Conservation (phyloP, 2,888 invertebrate species). For the Amblyteles armatorius region DNA sequence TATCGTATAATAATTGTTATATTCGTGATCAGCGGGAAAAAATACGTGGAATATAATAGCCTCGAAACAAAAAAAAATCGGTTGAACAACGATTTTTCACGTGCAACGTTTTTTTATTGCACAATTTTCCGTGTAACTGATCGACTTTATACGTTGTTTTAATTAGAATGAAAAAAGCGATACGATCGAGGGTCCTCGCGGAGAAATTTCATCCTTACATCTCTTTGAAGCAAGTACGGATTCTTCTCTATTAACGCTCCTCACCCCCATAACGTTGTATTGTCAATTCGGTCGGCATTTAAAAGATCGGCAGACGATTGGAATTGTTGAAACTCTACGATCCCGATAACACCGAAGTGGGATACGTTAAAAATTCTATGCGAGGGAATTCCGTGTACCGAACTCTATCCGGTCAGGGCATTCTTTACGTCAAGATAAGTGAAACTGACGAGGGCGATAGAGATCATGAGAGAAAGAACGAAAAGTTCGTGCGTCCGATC, state of each 20-base stretch:
- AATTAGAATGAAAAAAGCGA: conserved; percentile 60
- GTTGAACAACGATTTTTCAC: no score
- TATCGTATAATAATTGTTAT: not conserved
- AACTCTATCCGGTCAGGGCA: conserved; percentile 58
- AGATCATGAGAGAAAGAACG: conserved; percentile 31
- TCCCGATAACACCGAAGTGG: conserved; percentile 48
- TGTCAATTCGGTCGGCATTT: not conserved
- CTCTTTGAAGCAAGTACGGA: conserved; percentile 46
- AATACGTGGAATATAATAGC: no score
- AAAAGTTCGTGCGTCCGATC: conserved; percentile 42
- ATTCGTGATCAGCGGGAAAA: no score
- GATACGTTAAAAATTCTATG: conserved; percentile 50
- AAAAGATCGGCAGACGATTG: conserved; percentile 53
- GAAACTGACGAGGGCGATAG: conserved; percentile 49
- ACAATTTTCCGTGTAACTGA: not conserved
- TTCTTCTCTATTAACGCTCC: not conserved
- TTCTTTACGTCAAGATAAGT: conserved; percentile 64
- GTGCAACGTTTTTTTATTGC: not conserved
- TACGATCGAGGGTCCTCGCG: conserved; percentile 51
- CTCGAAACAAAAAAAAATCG: no score
- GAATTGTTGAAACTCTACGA: conserved; percentile 59
- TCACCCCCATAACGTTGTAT: not conserved
- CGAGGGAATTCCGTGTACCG: conserved; percentile 42
- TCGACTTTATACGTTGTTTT: not conserved
- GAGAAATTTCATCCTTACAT: conserved; percentile 48